Evolutionary conservation across 2,113 vertebrate species (phyloP), one percentile per base, ranked within the genome.

Genomic region (Oncorhynchus kisutch): DNA sequence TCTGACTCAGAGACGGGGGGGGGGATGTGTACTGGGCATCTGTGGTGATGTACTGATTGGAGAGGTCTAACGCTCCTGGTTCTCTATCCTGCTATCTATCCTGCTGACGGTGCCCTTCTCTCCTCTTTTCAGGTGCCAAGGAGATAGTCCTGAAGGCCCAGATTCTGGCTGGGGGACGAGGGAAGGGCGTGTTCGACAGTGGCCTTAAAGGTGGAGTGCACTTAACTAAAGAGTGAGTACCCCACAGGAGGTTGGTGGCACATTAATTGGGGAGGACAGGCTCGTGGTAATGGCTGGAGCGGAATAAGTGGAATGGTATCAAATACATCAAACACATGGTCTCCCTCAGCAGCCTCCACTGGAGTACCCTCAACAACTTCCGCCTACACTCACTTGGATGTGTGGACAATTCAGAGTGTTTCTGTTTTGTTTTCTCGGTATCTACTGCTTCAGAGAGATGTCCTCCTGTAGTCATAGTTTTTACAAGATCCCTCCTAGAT

Each of bases 131-230:
- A 99, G 98, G 97, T 88, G 97, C 95, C 73, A 97, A 95, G 80
- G 97, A 99, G 92, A 96, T 99, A 11, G 98, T 99, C 82, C 87
- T 99, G 82, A 99, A 99, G 92, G 98, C 98, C 80, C 98, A 99
- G 88, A 99, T 99, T 89, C 90, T 99, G 89, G 98, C 98, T 16
- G 98, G 98, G 78, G 98, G 97, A 84, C 94, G 97, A 94, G 97
- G 97, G 78, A 99, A 98, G 91, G 98, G 98, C 72, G 73, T 95
- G 88, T 99, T 99, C 83, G 94, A 96, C 85, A 99, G 98, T 16
- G 98, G 97, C 75, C 93, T 99, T 88, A 97, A 97, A 94, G 98
- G 98, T 91, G 98, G 97, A 77, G 98, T 99, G 84, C 98, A 99
- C 91, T 94, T 99, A 92, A 98, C 97, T 1, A 98, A 95, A 87